Base-by-base conservation (phyloP, 1,140 invertebrate genomes). In the Ruditapes philippinarum region DNA sequence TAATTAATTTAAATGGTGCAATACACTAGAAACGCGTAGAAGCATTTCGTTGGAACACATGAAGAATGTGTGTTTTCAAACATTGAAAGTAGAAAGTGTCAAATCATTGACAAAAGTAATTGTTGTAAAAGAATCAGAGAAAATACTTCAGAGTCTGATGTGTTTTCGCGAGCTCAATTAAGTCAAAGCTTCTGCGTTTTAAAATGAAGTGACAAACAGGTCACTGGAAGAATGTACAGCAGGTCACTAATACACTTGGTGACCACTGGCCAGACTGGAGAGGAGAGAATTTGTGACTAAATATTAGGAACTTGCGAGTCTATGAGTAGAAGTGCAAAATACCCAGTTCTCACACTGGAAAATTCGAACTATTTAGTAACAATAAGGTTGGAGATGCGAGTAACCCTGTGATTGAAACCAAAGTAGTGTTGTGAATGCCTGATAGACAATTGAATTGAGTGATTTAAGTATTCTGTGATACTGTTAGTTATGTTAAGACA, bases 1-100 rank as follows among this genome's bases (percentile, higher is more conserved):
- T 17, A 22, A n/a, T n/a, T n/a, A 28, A 33, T 49, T 62, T 22
- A 45, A 65, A n/a, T 40, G 80, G 80, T 82, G 80, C 80, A 82
- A 82, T 82, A 82, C 22, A 62, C 40, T 17, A 40, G n/a, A 42
- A 74, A 74, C n/a, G 25, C 57, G 9, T 1, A 1, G 57, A 62
- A 62, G 57, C 57, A n/a, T 62, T 62, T 62, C 57, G 57, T 62
- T 62, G 57, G 28, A 62, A 62, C 57, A 62, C 25, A 62, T 62
- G 25, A 1, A 62, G 57, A 28, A 28, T 28, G 4, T 62, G 22
- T 62, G n/a, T 28, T 28, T 62, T 62, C 57, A 62, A 62, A 62
- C 25, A 62, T 25, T 62, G 57, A 4, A 25, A 28, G 9, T 4
- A 7, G n/a, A 28, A 25, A n/a, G 57, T 25, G 57, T 28, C n/a